Evolutionary conservation across 2,888 invertebrate species (phyloP).

Genomic region (Chloromyia formosa): DNA sequence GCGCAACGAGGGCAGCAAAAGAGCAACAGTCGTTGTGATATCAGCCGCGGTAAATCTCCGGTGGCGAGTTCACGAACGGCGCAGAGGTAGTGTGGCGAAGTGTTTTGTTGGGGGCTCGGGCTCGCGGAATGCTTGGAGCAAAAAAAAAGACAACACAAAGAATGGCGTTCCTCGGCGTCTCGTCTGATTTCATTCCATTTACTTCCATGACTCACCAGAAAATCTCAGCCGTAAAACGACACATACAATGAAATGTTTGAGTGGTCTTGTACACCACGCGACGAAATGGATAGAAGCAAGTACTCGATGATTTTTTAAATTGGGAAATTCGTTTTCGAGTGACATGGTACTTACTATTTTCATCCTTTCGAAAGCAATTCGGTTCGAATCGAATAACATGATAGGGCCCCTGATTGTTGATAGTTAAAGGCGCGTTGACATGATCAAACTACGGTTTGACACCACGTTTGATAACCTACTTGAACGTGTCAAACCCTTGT

Average conservation of each 20-base stretch:
- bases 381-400: too few relatives aligned
- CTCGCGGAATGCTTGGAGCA: background rate
- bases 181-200: constrained; percentile 34
- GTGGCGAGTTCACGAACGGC: constrained; percentile 5
- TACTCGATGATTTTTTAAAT: too few relatives aligned
- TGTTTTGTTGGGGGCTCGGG: background rate
- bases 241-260: background rate
- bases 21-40: constrained; percentile 6
- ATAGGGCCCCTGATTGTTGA: too few relatives aligned
- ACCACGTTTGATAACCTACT: too few relatives aligned
- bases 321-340: too few relatives aligned
- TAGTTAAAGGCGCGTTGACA: too few relatives aligned
- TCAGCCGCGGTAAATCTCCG: constrained; percentile 28
- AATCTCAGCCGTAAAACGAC: constrained; percentile 29
- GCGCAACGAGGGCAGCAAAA: background rate
- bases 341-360: too few relatives aligned
- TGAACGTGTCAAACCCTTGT: too few relatives aligned
- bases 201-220: constrained; percentile 29
- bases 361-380: too few relatives aligned
- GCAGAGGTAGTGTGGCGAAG: background rate
- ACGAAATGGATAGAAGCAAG: too few relatives aligned
- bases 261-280: too few relatives aligned
- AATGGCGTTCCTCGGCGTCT: constrained; percentile 32
- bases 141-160: constrained; percentile 26
- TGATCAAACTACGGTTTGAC: too few relatives aligned